Evolutionary conservation across 92 coral and sea anemone species (phyloP).

Genomic region (Desmophyllum pertusum): DNA sequence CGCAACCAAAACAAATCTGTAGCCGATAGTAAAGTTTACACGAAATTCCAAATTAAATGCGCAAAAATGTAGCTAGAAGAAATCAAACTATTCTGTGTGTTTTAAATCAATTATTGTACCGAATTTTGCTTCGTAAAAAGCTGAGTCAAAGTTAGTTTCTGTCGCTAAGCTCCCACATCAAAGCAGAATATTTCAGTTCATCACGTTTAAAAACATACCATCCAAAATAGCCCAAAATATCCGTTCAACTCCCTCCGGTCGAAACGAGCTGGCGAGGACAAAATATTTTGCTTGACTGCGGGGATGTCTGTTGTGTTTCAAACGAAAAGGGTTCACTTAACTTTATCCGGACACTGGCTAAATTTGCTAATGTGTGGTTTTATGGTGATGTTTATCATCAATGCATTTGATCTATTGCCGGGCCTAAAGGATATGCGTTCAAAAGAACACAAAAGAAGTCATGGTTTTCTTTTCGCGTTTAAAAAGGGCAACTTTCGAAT

Average conservation of each 20-base stretch:
- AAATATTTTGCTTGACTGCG: conserved; percentile 1
- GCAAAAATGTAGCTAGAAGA: conserved; percentile 1
- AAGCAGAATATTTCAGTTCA: neutral
- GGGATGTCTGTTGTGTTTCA: conserved; percentile 6
- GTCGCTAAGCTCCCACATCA: neutral
- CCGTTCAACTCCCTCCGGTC: neutral
- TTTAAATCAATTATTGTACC: conserved; percentile 14
- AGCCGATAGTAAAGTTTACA: neutral
- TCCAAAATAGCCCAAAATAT: neutral
- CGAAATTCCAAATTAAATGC: conserved; percentile 19
- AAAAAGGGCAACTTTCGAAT: conserved; percentile 35
- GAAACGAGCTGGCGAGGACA: neutral
- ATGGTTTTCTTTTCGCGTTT: conserved; percentile 31
- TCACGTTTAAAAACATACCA: conserved; percentile 10
- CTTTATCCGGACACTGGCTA: conserved; percentile 5
- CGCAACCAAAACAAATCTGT: conserved; percentile 15
- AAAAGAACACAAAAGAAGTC: conserved; percentile 32
- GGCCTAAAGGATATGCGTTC: conserved; percentile 17
- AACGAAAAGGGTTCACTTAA: conserved; percentile 25
- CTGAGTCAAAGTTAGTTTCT: neutral
- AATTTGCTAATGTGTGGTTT: conserved; percentile 32
- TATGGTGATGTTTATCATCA: conserved; percentile 32
- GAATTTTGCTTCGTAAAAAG: neutral
- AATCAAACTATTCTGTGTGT: neutral
- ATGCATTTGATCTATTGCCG: conserved; percentile 7